Percentiles rank a stretch among this genome's conserved stretches.
These are phyloP conservation scores for human DNA, from an alignment of 2,113 vertebrate species.

Conservation along the genomic window GRCh38 chr4:135696501-135697000, in stretches of 20 bases:
- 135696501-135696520: not conserved
- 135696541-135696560: no score
- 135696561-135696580: not conserved
- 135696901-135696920: not conserved
- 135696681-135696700: not conserved
- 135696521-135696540: not conserved
- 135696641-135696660: fast-evolving
- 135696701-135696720: not conserved
- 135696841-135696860: no score
- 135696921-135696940: not conserved
- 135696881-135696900: not conserved
- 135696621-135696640: fast-evolving
- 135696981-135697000: not conserved
- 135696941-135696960: not conserved
- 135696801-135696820: not conserved
- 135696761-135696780: not conserved
- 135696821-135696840: not conserved
- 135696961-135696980: not conserved
- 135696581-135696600: not conserved
- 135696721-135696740: not conserved
- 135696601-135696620: not conserved
- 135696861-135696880: not conserved
- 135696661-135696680: not conserved
- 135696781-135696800: not conserved
- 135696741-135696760: not conserved